These are phyloP conservation scores for Sphaeridia pumilis DNA, from an alignment of 2,888 invertebrate species.

Conservation along the genomic window DNA sequence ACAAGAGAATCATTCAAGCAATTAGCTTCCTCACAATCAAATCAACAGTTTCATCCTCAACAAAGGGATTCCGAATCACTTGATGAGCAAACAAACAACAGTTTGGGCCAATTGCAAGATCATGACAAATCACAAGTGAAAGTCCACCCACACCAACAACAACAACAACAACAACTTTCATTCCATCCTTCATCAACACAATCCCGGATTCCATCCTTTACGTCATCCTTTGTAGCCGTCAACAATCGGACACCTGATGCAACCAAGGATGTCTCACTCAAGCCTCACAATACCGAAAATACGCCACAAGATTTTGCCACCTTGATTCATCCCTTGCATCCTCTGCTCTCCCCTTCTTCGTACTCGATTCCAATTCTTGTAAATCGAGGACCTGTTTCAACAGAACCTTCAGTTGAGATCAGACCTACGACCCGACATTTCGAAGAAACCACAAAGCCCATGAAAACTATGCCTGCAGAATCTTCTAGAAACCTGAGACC, in stretches of 20 bases:
- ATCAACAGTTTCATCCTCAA: neutral
- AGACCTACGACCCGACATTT: too few relatives aligned
- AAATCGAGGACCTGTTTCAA: too few relatives aligned
- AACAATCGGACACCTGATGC: neutral
- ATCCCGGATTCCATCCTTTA: too few relatives aligned
- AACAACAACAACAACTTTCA: too few relatives aligned
- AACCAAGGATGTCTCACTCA: neutral
- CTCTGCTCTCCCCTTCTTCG: neutral
- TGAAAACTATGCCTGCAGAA: too few relatives aligned
- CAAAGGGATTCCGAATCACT: neutral
- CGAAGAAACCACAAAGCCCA: too few relatives aligned
- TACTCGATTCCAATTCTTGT: neutral
- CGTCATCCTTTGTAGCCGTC: too few relatives aligned
- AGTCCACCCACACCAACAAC: constrained; percentile 30
- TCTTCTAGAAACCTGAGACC: too few relatives aligned
- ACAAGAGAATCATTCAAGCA: neutral
- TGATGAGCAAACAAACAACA: constrained; percentile 2
- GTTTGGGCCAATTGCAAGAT: constrained; percentile 3
- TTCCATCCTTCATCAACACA: too few relatives aligned
- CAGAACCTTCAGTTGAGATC: too few relatives aligned
- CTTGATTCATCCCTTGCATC: too few relatives aligned
- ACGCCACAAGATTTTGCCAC: neutral
- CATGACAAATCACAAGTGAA: constrained; percentile 27
- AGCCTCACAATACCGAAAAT: neutral
- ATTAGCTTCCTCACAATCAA: neutral